phyloP scores from a whole-genome alignment of 2,113 vertebrate species.

The Myotis davidii region DNA sequence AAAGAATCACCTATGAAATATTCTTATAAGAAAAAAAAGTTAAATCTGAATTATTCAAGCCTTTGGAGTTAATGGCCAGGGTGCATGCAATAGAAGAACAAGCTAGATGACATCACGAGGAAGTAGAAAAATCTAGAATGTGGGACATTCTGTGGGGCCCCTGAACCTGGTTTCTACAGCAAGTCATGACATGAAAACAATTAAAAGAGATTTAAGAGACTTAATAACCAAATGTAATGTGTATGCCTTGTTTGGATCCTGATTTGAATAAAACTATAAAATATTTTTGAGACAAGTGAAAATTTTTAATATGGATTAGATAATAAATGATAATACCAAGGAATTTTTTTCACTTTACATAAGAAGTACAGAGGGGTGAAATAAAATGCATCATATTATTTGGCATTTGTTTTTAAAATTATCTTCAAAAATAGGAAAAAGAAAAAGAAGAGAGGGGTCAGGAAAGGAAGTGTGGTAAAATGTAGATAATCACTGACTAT shows the following conservation, averaged over 20 bases:
- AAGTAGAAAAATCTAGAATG: neutral
- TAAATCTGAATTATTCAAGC: neutral
- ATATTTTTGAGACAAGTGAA: neutral
- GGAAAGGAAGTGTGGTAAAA: neutral
- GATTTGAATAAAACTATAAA: conserved; percentile 26
- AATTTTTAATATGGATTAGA: neutral
- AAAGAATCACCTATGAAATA: neutral
- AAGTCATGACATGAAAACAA: neutral
- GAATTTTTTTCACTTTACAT: neutral
- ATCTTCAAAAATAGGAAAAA: neutral
- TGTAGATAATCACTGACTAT: neutral
- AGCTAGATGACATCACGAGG: neutral
- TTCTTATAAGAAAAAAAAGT: neutral
- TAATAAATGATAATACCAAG: neutral
- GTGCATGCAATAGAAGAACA: neutral
- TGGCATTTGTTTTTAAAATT: neutral
- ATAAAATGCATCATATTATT: conserved; percentile 13
- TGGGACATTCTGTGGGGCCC: neutral
- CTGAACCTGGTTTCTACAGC: neutral
- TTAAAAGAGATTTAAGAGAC: neutral
- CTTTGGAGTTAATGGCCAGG: neutral
- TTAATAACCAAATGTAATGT: neutral
- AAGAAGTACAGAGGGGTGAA: neutral
- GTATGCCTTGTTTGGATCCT: neutral
- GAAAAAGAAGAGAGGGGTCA: neutral